These are phyloP conservation scores for Ectemnius continuus DNA, from an alignment of 2,888 invertebrate genomes.

Conservation along the genomic window DNA sequence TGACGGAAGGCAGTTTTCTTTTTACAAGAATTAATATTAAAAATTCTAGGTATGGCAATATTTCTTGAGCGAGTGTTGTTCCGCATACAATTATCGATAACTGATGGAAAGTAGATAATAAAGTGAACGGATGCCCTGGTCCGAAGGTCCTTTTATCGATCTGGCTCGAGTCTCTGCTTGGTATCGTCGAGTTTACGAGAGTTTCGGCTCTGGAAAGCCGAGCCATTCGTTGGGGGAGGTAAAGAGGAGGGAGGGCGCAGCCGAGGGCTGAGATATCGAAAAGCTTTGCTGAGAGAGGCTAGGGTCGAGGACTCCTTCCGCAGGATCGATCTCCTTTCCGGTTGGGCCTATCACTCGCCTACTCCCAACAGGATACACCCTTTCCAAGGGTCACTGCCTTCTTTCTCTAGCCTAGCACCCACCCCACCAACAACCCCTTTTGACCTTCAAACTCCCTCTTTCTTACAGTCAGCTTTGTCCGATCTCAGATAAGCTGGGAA, in stretches of 20 bases:
- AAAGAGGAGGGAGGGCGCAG: neutral
- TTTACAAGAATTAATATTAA: no score
- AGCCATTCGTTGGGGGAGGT: neutral
- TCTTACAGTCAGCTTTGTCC: neutral
- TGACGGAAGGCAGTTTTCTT: no score
- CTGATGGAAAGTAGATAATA: no score
- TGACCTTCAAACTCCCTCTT: constrained; percentile 23
- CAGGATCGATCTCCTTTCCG: constrained; percentile 39
- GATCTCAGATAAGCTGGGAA: neutral
- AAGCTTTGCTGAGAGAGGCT: neutral
- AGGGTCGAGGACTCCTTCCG: constrained; percentile 24
- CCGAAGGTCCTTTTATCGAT: no score
- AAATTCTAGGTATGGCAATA: no score
- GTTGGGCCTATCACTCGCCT: constrained; percentile 1
- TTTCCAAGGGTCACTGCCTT: constrained; percentile 33
- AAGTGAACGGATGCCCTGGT: no score
- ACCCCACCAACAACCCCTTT: no score
- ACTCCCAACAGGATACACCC: neutral
- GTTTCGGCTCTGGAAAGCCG: neutral
- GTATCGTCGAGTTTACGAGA: no score
- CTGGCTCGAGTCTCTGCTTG: no score
- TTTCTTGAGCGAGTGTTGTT: no score
- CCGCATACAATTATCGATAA: no score
- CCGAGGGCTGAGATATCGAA: constrained; percentile 6
- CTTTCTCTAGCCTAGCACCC: constrained; percentile 11